Base-by-base conservation (phyloP, 2,113 vertebrate species). In the Micromys minutus region DNA sequence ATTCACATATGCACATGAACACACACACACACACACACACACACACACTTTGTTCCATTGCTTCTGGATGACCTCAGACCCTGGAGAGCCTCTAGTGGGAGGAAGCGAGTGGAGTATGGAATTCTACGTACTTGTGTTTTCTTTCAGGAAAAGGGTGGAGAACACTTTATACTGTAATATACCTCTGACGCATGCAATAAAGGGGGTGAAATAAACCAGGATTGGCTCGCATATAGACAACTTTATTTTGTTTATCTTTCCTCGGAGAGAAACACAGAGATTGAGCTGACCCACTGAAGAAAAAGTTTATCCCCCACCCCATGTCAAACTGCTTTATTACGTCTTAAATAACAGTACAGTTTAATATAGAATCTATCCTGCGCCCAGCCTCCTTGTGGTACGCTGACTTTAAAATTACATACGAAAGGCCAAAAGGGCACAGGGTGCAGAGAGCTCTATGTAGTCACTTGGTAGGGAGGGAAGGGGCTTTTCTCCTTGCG, bases 211-310 rank as follows among this genome's bases (percentile, higher is more conserved):
- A 89, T 81, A 83, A 90, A 83, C 39, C 55, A 76, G 31, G 36
- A 79, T 91, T 95, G 91, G 55, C 83, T 69, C 74, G 84, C 39
- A 76, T 93, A 90, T 71, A 93, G 95, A 93, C 87, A 94, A 91
- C 84, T 97, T 79, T 96, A 96, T 97, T 95, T 91, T 85, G 79
- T 97, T 97, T 97, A 94, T 87, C 91, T 95, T 90, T 81, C 80
- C 81, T 96, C 19, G 69, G 87, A 96, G 85, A 80, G 59, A 95
- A 92, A 94, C 89, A 86, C 39, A 89, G 92, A 95, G 13, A 71
- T 76, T 71, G 75, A 81, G 85, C 55, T 97, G 94, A 96, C 94
- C 90, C 94, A 97, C 92, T 96, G 93, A 15, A 42, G 87, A 83
- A 59, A 69, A 83, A 91, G 75, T 83, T 88, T 94, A 85, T 94